phyloP scores from a whole-genome alignment of 2,888 invertebrate genomes.

The Lingula anatina region DNA sequence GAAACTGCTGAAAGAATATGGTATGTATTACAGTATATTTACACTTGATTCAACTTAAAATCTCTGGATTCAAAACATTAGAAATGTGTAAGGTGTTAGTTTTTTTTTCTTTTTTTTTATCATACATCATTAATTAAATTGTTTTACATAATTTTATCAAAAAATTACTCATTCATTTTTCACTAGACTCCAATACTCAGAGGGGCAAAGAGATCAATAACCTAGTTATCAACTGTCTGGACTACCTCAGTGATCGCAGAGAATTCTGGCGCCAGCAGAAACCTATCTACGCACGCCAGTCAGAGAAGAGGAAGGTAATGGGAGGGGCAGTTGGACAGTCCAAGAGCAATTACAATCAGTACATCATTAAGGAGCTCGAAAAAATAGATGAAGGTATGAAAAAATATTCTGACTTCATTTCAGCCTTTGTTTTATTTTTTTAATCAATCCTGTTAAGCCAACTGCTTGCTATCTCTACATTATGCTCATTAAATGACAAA shows the following conservation, averaged over 20 bases:
- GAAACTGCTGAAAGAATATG: conserved; percentile 69
- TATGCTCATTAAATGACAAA: background rate
- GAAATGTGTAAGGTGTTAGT: no score
- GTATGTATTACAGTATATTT: conserved; percentile 10
- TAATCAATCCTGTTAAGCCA: background rate
- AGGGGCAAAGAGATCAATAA: conserved; percentile 37
- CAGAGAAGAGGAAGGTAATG: conserved; percentile 24
- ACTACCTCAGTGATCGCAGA: conserved; percentile 76
- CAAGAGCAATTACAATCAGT: conserved; percentile 26
- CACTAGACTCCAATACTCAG: conserved; percentile 31
- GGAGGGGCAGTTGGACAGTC: conserved; percentile 13
- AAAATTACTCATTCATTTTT: no score
- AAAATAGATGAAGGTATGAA: conserved; percentile 37
- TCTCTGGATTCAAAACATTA: no score
- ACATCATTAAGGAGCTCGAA: conserved; percentile 39
- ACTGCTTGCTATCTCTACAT: background rate
- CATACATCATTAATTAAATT: no score
- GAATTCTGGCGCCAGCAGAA: conserved; percentile 81
- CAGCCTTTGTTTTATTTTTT: conserved; percentile 1
- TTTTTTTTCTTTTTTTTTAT: no score
- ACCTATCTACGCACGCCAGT: conserved; percentile 50
- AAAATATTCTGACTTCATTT: background rate
- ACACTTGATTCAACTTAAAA: no score
- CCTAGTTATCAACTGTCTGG: conserved; percentile 66
- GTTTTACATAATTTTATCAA: no score